Conservation (phyloP, 37 sponge, comb jelly and placozoan genomes). For the Crambe crambe region DNA sequence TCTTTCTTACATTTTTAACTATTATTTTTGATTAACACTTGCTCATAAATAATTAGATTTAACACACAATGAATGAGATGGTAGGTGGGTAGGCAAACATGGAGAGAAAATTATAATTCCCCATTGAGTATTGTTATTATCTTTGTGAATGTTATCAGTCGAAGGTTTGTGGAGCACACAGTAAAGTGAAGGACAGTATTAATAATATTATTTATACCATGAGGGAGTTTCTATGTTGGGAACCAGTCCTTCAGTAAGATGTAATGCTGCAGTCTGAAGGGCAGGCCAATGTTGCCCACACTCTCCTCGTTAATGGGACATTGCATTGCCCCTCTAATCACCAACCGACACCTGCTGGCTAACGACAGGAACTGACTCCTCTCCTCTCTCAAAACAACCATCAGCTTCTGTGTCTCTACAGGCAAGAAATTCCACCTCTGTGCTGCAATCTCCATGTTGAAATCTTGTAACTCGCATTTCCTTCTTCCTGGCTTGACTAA, state of each 20-base stretch:
- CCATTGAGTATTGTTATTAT: too few relatives aligned
- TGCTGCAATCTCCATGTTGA: slow-evolving; percentile 24
- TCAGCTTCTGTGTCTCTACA: slow-evolving; percentile 57
- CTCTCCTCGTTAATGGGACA: slow-evolving; percentile 27
- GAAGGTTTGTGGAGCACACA: too few relatives aligned
- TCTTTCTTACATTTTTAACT: too few relatives aligned
- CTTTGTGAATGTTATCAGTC: too few relatives aligned
- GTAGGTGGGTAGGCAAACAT: too few relatives aligned
- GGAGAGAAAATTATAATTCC: too few relatives aligned
- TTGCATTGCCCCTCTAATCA: slow-evolving; percentile 36
- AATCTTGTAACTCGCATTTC: slow-evolving; percentile 50
- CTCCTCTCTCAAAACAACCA: slow-evolving; percentile 57
- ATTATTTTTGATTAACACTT: too few relatives aligned
- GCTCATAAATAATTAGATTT: too few relatives aligned
- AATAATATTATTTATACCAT: not conserved
- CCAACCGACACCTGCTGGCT: slow-evolving; percentile 16
- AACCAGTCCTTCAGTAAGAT: slow-evolving; percentile 60
- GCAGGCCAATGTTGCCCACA: slow-evolving; percentile 27
- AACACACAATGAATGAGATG: too few relatives aligned
- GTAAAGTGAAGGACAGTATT: not conserved
- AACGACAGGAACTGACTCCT: not conserved
- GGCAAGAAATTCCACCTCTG: slow-evolving; percentile 75
- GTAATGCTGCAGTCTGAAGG: slow-evolving; percentile 51
- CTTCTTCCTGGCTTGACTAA: slow-evolving; percentile 44
- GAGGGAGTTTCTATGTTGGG: slow-evolving; percentile 2